These are phyloP conservation scores for Junonia oenone DNA, from an alignment of 2,888 invertebrate genomes.

Conservation along the genomic window DNA sequence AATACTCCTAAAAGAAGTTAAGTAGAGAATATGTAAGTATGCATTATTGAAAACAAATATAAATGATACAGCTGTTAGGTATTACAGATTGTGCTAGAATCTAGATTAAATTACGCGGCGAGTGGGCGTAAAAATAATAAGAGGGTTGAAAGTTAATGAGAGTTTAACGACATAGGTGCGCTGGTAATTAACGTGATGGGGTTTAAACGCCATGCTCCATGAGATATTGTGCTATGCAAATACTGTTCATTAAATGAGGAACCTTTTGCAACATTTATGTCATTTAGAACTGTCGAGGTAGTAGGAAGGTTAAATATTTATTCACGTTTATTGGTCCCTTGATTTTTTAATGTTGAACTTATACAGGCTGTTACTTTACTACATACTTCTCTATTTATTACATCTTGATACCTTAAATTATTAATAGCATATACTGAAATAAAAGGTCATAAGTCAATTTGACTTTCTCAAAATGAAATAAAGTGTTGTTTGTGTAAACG, in stretches of 20 bases:
- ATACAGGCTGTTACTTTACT: too few relatives aligned
- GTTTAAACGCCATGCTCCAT: not conserved
- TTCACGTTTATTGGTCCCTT: too few relatives aligned
- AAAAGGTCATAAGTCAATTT: slow-evolving; percentile 1
- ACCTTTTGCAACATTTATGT: too few relatives aligned
- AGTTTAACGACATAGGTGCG: slow-evolving; percentile 2
- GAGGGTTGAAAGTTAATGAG: slow-evolving; percentile 2
- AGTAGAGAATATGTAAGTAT: too few relatives aligned
- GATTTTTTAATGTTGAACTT: too few relatives aligned
- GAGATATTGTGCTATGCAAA: not conserved
- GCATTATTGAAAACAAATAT: too few relatives aligned
- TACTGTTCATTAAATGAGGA: not conserved
- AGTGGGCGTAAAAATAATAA: slow-evolving; percentile 2
- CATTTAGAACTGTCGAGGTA: too few relatives aligned
- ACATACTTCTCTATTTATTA: too few relatives aligned
- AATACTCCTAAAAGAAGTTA: too few relatives aligned
- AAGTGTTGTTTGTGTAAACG: slow-evolving; percentile 5
- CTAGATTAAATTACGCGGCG: slow-evolving; percentile 6
- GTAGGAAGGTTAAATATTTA: too few relatives aligned
- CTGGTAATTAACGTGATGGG: not conserved
- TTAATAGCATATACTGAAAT: too few relatives aligned
- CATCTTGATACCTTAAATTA: too few relatives aligned
- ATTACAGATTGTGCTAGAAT: not conserved
- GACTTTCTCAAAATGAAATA: slow-evolving; percentile 9
- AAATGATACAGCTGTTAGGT: not conserved